These are phyloP conservation scores for Thalpophila matura DNA, from an alignment of 2,888 invertebrate species.

Conservation along the genomic window DNA sequence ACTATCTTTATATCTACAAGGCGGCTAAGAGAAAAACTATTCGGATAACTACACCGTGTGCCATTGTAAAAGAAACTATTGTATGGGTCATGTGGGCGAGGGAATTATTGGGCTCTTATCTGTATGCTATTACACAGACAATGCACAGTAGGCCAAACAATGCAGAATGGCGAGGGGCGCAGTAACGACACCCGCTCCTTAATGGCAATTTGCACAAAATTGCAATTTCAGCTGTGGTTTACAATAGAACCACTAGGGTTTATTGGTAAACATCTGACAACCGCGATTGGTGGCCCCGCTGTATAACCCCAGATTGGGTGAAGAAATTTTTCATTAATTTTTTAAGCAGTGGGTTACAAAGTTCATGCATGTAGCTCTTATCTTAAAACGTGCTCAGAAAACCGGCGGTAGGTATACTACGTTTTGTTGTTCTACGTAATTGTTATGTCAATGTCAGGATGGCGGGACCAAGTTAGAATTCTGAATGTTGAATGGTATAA, in stretches of 20 bases:
- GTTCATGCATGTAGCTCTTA: no score
- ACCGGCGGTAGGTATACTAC: no score
- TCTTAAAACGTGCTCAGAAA: no score
- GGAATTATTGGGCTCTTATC: constrained; percentile 58
- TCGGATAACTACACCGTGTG: constrained; percentile 23
- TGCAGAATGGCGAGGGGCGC: constrained; percentile 35
- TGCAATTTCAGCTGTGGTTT: neutral
- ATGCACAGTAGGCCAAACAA: constrained; percentile 52
- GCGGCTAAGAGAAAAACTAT: constrained; percentile 28
- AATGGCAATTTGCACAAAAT: constrained; percentile 41
- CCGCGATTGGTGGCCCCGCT: no score
- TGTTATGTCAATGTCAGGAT: no score
- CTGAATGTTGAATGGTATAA: no score
- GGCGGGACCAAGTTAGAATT: no score
- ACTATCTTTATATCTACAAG: constrained; percentile 49
- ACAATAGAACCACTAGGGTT: neutral
- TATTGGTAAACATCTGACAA: constrained; percentile 4
- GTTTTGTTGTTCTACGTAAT: no score
- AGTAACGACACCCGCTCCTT: constrained; percentile 39
- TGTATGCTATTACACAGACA: constrained; percentile 43
- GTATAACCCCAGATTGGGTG: no score
- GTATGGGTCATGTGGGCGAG: constrained; percentile 50
- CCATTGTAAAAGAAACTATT: constrained; percentile 50
- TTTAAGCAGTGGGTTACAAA: no score
- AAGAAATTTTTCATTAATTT: no score